Evolutionary conservation across 2,888 invertebrate species (phyloP).

Genomic region (Amphipoea oculea): DNA sequence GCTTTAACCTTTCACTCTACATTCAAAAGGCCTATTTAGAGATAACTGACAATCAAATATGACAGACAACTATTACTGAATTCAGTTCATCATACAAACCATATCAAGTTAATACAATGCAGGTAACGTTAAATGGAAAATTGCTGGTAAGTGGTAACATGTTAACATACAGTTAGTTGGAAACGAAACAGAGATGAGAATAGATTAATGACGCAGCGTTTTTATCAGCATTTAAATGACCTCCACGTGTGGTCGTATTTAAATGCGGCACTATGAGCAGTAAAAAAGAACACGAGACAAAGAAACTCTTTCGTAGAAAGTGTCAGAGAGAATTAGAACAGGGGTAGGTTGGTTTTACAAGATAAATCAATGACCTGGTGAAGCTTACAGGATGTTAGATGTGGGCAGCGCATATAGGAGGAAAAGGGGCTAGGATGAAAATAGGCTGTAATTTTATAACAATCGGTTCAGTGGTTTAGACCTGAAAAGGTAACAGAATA

Average conservation of each 20-base stretch:
- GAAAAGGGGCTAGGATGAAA: no score
- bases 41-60: not conserved
- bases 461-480: no score
- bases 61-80: not conserved
- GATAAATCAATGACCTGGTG: not conserved
- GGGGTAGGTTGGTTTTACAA: not conserved
- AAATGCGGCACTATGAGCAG: not conserved
- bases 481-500: no score
- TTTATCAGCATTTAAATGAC: not conserved
- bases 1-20: not conserved
- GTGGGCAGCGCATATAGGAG: no score
- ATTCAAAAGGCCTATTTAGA: not conserved
- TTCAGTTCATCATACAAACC: slow-evolving; percentile 3
- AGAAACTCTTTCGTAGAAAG: not conserved
- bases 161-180: slow-evolving; percentile 3
- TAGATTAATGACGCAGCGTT: not conserved
- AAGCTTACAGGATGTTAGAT: not conserved
- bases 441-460: not conserved
- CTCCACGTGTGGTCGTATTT: not conserved
- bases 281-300: not conserved
- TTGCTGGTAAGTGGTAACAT: not conserved
- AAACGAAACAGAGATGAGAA: not conserved
- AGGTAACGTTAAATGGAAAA: slow-evolving; percentile 12
- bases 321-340: not conserved
- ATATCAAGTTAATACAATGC: not conserved